Evolutionary conservation across 2,888 invertebrate species (phyloP), one percentile per base, ranked within the genome.

Genomic region (Polietes domitor): DNA sequence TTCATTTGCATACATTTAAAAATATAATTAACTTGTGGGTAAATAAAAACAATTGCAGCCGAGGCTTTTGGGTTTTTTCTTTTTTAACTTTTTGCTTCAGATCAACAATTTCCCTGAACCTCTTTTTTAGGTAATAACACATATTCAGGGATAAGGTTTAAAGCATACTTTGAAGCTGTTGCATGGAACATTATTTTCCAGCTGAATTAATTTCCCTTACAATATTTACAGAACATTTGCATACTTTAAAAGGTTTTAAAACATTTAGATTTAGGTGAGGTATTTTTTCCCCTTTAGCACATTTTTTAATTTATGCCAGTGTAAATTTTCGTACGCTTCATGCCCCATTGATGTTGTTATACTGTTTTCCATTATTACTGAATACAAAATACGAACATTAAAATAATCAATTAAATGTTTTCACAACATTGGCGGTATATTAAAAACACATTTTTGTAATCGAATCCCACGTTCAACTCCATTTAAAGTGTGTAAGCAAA

Each of bases 391-490:
- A 17, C 53, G 2, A n/a, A 12, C n/a, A n/a, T 47, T 65, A 73
- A 65, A 17, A 61, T 50, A 79, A 79, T 72, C 79, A 76, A 80
- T 80, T 70, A 53, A 77, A 73, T 73, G 21, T 80, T 83, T 80
- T 73, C 76, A 73, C 24, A 73, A 61, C 70, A 83, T 80, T 83
- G 41, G 15, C 61, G 63, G 76, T 73, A 24, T 77, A 80, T 83
- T 76, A 53, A 80, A 77, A 74, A 83, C 7, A 19, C 24, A 73
- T 79, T 79, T n/a, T 15, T 47, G 79, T 68, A 65, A 65, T 76
- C 41, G 68, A 76, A 79, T 72, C 72, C 50, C 61, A 41, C 10
- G 55, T 70, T n/a, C 72, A 79, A 83, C 73, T 50, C 50, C 73
- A 80, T 83, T 76, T 72, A 73, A 28, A 32, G 28, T 50, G 37